These are phyloP conservation scores for Oceanodroma tethys DNA, from an alignment of 2,113 vertebrate genomes.

Conservation along the genomic window DNA sequence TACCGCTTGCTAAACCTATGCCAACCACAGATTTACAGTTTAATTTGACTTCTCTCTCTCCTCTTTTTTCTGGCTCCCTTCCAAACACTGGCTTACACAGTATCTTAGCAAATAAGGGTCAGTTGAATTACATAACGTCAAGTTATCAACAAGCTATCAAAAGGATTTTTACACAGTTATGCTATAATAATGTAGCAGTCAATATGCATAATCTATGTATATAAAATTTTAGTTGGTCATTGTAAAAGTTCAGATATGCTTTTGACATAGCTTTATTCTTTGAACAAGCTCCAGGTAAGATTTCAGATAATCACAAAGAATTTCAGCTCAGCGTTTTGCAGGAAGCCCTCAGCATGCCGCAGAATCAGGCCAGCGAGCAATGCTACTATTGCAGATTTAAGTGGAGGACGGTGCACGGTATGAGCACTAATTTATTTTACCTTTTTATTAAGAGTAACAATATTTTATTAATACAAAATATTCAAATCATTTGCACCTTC, in stretches of 20 bases:
- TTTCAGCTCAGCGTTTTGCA: not conserved
- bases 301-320: not conserved
- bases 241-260: not conserved
- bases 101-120: slow-evolving; percentile 30
- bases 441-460: not conserved
- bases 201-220: not conserved
- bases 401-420: rapidly evolving
- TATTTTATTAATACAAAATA: slow-evolving; percentile 23
- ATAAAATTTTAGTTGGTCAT: not conserved
- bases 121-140: slow-evolving; percentile 16
- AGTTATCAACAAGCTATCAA: slow-evolving; percentile 5
- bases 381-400: not conserved
- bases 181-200: not conserved
- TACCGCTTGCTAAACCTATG: not conserved
- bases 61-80: not conserved
- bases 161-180: slow-evolving; percentile 1
- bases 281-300: not conserved
- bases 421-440: not conserved
- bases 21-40: slow-evolving; percentile 19
- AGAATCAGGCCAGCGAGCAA: not conserved
- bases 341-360: not conserved
- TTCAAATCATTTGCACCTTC: not conserved
- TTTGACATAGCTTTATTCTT: not conserved
- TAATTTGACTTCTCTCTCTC: slow-evolving; percentile 12
- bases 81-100: not conserved